Percentiles rank a stretch among this genome's conserved stretches.
Conservation (phyloP, 1,140 invertebrate species). For the Drosophila carrolli region DNA sequence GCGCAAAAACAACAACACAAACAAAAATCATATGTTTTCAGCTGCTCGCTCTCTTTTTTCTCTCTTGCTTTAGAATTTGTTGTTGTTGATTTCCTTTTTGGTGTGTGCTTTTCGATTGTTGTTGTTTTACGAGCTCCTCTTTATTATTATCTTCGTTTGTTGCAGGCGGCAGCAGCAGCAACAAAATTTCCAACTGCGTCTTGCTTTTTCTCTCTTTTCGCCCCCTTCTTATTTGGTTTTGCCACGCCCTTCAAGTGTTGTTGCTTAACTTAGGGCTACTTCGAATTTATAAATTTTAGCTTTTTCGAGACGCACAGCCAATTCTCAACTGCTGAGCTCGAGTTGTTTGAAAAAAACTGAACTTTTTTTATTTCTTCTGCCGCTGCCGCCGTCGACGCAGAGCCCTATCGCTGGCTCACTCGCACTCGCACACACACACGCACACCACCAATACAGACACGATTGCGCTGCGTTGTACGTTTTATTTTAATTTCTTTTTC, state of each 20-base stretch:
- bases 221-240: slow-evolving; percentile 21
- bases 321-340: slow-evolving; percentile 55
- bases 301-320: slow-evolving; percentile 43
- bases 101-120: slow-evolving; percentile 22
- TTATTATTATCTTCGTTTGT: slow-evolving; percentile 58
- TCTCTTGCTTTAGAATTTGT: slow-evolving; percentile 13
- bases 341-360: slow-evolving; percentile 57
- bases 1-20: slow-evolving; percentile 74
- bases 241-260: slow-evolving; percentile 52
- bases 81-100: slow-evolving; percentile 35
- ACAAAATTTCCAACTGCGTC: slow-evolving; percentile 67
- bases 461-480: slow-evolving; percentile 66
- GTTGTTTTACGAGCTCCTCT: slow-evolving; percentile 40
- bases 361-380: slow-evolving; percentile 45
- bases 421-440: slow-evolving; percentile 41
- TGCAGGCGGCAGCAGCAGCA: slow-evolving; percentile 64
- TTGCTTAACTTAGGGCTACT: slow-evolving; percentile 7
- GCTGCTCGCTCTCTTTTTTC: slow-evolving; percentile 51
- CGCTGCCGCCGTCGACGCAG: slow-evolving; percentile 51
- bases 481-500: slow-evolving; percentile 51
- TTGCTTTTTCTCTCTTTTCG: slow-evolving; percentile 28
- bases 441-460: slow-evolving; percentile 43
- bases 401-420: slow-evolving; percentile 64
- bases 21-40: slow-evolving; percentile 83
- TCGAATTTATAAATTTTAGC: slow-evolving; percentile 6